Base-by-base conservation (phyloP, 2,113 vertebrate genomes). In the Takifugu bimaculatus region DNA sequence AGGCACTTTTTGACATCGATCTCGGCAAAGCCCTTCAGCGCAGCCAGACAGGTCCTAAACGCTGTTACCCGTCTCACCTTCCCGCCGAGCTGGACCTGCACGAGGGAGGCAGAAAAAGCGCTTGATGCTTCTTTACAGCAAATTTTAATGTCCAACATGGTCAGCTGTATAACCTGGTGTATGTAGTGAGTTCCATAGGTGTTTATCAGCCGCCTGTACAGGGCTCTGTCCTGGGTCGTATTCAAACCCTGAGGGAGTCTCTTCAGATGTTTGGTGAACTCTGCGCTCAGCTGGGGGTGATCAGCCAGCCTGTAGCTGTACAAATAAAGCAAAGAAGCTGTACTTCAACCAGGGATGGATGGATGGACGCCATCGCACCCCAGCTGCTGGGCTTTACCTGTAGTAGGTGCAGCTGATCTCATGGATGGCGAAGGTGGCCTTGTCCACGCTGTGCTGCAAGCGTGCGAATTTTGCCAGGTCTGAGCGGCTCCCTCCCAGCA, bases 151-250 rank as follows among this genome's bases (percentile, higher is more conserved):
- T 47, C 5, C 5, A 48, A 1, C 20, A 20, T 1, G n/a, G 15
- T 44, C 26, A 3, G 11, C 6, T 4, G 25, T 3, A 72, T 75
- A 56, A 91, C 91, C 72, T 89, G 89, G n/a, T 78, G 85, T 59
- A 92, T 90, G 58, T 89, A 93, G 68, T 93, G 92, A 6, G 92
- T 93, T 32, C 92, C 92, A 12, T 91, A 93, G 26, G 82, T 92
- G 68, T 87, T 77, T 56, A 93, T 90, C 9, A 91, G 77, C 0
- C 80, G 76, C 42, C 75, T 83, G 49, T 92, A 93, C 2, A 73
- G 50, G 1, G 73, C 69, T 79, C 57, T 84, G 49, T 70, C 80
- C 60, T 73, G 75, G 48, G 42, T 53, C 32, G 84, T 80, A 13
- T 77, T 70, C 2, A 89, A 74, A 6, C 56, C 60, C 75, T 48